These are phyloP conservation scores for Ornithorhynchus anatinus DNA, from an alignment of 2,113 vertebrate genomes.

Conservation along the genomic window DNA sequence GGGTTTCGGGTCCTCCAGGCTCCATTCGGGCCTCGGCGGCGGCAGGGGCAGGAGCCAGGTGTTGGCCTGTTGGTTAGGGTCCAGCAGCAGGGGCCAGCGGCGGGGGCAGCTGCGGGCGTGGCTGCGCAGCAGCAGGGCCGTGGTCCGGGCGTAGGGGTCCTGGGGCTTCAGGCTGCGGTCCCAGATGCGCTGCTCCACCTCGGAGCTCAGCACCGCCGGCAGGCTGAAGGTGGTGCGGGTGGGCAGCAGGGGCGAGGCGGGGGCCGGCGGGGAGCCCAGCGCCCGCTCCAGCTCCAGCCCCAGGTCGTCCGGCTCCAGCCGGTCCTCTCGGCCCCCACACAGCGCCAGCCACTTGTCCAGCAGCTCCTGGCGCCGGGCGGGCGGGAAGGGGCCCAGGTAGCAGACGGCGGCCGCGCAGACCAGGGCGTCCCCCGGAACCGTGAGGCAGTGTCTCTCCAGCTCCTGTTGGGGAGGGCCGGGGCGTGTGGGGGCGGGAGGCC, in stretches of 20 bases:
- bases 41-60: conserved; percentile 18
- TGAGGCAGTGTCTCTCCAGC: conserved; percentile 26
- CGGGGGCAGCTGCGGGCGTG: conserved; percentile 21
- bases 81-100: conserved; percentile 75
- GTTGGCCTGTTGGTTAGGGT: conserved; percentile 63
- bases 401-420: conserved; percentile 72
- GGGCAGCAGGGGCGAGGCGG: conserved; percentile 45
- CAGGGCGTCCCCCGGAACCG: conserved; percentile 72
- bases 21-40: background rate
- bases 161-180: conserved; percentile 40
- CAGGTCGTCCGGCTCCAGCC: conserved; percentile 65
- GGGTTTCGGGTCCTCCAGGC: background rate
- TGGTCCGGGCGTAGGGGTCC: conserved; percentile 47
- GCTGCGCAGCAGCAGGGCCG: conserved; percentile 69
- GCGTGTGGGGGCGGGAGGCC: no score
- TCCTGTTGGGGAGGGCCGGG: conserved; percentile 56
- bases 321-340: conserved; percentile 64
- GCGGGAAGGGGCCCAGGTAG: conserved; percentile 79
- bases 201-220: conserved; percentile 46
- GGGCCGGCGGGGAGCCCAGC: background rate
- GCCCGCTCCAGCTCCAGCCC: conserved; percentile 27
- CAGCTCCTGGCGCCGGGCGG: conserved; percentile 67
- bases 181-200: conserved; percentile 50
- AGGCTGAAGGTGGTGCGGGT: conserved; percentile 57
- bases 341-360: conserved; percentile 76